These are phyloP conservation scores for Nematostella vectensis DNA, from an alignment of 92 coral and sea anemone species.

Conservation along the genomic window DNA sequence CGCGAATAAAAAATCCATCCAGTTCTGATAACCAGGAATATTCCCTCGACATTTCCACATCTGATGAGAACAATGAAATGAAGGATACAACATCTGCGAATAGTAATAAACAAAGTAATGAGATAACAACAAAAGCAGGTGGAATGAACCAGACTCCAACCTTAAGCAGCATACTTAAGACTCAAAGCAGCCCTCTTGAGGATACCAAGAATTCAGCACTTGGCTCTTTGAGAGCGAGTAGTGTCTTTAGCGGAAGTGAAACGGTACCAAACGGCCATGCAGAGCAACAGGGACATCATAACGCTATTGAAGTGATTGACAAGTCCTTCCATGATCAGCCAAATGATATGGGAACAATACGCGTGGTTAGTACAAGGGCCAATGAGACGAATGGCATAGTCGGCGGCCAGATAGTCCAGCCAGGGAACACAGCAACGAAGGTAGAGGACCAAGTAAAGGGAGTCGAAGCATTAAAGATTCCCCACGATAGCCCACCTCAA, in stretches of 20 bases:
- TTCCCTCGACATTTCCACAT: not conserved
- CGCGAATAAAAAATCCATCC: not conserved
- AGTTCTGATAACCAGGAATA: not conserved
- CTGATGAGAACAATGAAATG: not conserved
- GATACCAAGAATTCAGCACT: not conserved
- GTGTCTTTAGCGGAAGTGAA: not conserved
- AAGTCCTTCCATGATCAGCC: too few relatives aligned
- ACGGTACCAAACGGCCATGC: too few relatives aligned
- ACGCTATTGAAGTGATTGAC: too few relatives aligned
- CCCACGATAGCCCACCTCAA: not conserved
- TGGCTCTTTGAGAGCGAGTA: not conserved
- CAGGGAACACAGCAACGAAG: not conserved
- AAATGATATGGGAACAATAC: not conserved
- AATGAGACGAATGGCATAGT: conserved; percentile 8
- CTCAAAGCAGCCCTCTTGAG: too few relatives aligned
- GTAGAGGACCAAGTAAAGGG: not conserved
- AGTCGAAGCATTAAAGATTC: not conserved
- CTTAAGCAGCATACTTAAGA: too few relatives aligned
- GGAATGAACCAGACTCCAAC: not conserved
- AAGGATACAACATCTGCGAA: not conserved
- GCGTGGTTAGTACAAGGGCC: conserved; percentile 10
- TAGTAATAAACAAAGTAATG: too few relatives aligned
- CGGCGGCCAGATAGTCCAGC: conserved; percentile 20
- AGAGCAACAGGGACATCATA: too few relatives aligned
- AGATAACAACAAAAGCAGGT: not conserved